Conservation (phyloP, 2,888 invertebrate species). For the Drosophila pegasa region DNA sequence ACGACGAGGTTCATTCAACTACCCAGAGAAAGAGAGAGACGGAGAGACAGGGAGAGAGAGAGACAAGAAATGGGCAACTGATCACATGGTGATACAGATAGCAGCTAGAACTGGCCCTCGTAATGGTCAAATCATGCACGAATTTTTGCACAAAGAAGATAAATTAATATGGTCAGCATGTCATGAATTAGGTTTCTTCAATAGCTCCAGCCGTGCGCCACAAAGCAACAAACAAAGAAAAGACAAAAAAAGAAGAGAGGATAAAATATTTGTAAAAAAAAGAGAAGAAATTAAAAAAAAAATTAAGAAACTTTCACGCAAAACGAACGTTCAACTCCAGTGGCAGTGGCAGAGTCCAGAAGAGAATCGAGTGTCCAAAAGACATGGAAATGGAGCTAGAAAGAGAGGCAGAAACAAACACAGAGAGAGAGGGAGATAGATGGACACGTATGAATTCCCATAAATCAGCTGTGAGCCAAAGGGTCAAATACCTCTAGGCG, state of each 20-base stretch:
- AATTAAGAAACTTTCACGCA: constrained; percentile 78
- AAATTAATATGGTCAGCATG: constrained; percentile 82
- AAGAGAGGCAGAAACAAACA: constrained; percentile 41
- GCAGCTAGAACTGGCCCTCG: constrained; percentile 39
- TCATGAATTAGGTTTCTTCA: constrained; percentile 76
- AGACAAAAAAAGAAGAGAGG: not conserved
- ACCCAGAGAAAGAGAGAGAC: constrained; percentile 15
- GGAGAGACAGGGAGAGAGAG: constrained; percentile 20
- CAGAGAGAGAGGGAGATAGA: constrained; percentile 48
- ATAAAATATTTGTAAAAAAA: constrained; percentile 14
- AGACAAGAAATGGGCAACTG: constrained; percentile 50
- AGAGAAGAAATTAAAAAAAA: constrained; percentile 25
- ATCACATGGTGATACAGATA: constrained; percentile 62
- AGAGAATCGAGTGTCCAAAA: constrained; percentile 19
- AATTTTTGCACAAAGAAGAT: constrained; percentile 79
- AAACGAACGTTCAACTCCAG: constrained; percentile 76
- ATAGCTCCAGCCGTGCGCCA: constrained; percentile 33
- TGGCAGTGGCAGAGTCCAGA: constrained; percentile 43
- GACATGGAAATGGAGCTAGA: constrained; percentile 25
- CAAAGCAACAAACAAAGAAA: constrained; percentile 69
- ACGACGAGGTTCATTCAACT: constrained; percentile 70
- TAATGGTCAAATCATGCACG: constrained; percentile 78
- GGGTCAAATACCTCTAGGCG: constrained; percentile 77
- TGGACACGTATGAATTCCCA: constrained; percentile 76
- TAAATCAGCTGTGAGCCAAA: constrained; percentile 81